A percentile compares a stretch with the other conserved stretches of the same genome.
These are phyloP conservation scores for Oligia fasciuncula DNA, from an alignment of 2,888 invertebrate genomes.

Conservation along the genomic window DNA sequence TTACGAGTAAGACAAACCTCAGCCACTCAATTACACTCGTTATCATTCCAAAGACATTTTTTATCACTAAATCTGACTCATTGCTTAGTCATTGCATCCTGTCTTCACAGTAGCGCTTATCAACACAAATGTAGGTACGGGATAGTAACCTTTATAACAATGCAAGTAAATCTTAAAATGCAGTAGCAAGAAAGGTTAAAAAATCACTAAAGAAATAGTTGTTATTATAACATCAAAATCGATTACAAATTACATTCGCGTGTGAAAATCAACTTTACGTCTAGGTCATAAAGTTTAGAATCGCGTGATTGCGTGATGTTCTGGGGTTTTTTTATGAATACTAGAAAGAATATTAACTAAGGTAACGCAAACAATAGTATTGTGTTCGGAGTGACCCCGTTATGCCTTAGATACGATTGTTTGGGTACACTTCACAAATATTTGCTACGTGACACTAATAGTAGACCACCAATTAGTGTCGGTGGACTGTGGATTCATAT, in stretches of 20 bases:
- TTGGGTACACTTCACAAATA: slow-evolving; percentile 40
- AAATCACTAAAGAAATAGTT: slow-evolving; percentile 51
- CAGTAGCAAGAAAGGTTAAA: slow-evolving; percentile 20
- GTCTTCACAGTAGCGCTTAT: slow-evolving; percentile 6
- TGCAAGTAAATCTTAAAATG: slow-evolving; percentile 37
- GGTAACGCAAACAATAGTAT: slow-evolving; percentile 70
- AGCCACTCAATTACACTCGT: slow-evolving; percentile 33
- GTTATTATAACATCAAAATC: slow-evolving; percentile 42
- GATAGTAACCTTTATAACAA: slow-evolving; percentile 36
- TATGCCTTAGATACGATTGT: slow-evolving; percentile 61
- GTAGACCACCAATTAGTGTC: not conserved
- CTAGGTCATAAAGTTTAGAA: slow-evolving; percentile 44
- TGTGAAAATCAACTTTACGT: slow-evolving; percentile 50
- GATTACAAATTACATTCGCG: slow-evolving; percentile 47
- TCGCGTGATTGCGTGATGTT: slow-evolving; percentile 50
- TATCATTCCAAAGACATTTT: slow-evolving; percentile 29
- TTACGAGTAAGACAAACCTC: slow-evolving; percentile 32
- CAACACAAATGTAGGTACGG: slow-evolving; percentile 2
- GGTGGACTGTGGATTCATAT: not conserved
- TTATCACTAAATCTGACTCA: slow-evolving; percentile 36
- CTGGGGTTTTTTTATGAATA: slow-evolving; percentile 54
- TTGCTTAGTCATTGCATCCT: slow-evolving; percentile 58
- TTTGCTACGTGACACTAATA: not conserved
- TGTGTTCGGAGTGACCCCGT: slow-evolving; percentile 77
- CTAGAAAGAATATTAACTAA: slow-evolving; percentile 56